Evolutionary conservation across 2,888 invertebrate species (phyloP).

Genomic region (Meteorus colon): DNA sequence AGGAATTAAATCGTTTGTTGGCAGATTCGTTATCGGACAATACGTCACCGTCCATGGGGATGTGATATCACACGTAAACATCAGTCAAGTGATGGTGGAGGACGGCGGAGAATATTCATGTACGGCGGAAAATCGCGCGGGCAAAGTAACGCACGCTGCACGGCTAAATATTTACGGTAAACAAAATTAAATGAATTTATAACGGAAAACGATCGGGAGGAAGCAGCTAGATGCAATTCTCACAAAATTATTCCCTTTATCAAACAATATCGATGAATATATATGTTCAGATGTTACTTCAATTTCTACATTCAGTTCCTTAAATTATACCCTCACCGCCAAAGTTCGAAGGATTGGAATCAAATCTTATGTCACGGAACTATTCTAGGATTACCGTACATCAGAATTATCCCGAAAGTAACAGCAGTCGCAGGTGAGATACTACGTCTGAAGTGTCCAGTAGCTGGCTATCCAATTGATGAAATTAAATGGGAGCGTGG

Average conservation of each 20-base stretch:
- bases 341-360: background rate
- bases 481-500: constrained; percentile 87
- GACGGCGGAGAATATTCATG: constrained; percentile 89
- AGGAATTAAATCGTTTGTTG: constrained; percentile 48
- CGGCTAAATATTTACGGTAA: constrained; percentile 87
- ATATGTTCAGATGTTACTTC: too few species aligned
- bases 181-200: constrained; percentile 41
- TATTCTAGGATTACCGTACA: constrained; percentile 82
- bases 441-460: constrained; percentile 85
- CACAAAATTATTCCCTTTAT: too few species aligned
- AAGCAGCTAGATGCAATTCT: too few species aligned
- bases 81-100: constrained; percentile 84
- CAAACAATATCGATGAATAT: too few species aligned
- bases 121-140: constrained; percentile 84
- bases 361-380: background rate
- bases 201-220: background rate
- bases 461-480: constrained; percentile 87
- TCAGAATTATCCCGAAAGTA: constrained; percentile 85
- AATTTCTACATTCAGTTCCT: too few species aligned
- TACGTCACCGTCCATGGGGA: constrained; percentile 86
- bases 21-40: constrained; percentile 84
- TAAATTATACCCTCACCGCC: too few species aligned
- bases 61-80: constrained; percentile 89
- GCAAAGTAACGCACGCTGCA: constrained; percentile 82
- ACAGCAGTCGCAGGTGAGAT: constrained; percentile 87